phyloP scores from a whole-genome alignment of 2,797 vertebrate species.

The Odontamblyopus lacepedii region DNA sequence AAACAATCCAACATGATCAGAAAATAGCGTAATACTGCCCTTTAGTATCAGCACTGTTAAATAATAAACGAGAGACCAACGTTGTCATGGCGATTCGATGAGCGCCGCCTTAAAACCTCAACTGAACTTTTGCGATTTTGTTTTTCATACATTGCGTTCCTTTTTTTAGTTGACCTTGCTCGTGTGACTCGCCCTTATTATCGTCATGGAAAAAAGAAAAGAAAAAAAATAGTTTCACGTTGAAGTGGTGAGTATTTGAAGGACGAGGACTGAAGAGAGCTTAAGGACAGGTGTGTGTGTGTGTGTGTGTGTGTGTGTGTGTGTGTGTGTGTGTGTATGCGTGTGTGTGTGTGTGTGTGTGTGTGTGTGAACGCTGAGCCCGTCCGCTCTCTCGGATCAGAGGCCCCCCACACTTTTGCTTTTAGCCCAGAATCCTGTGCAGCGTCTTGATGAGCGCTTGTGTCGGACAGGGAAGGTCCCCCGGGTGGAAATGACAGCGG shows the following conservation, averaged over 20 bases:
- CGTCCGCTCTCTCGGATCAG: slow-evolving; percentile 40
- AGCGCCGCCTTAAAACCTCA: too few relatives aligned
- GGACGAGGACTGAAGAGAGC: slow-evolving; percentile 11
- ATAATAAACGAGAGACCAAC: too few relatives aligned
- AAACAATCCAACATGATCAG: too few relatives aligned
- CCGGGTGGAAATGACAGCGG: slow-evolving; percentile 39
- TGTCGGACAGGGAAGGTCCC: slow-evolving; percentile 61
- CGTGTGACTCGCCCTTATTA: neutral
- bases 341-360: too few relatives aligned
- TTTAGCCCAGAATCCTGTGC: slow-evolving; percentile 52
- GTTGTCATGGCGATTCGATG: too few relatives aligned
- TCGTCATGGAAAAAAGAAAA: neutral
- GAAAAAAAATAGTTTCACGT: neutral
- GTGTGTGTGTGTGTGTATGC: slow-evolving; percentile 30
- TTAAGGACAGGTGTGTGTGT: slow-evolving; percentile 46
- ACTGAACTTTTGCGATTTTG: neutral
- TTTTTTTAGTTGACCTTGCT: neutral
- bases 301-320: slow-evolving; percentile 59
- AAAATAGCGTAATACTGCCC: too few relatives aligned
- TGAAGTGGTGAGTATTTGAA: slow-evolving; percentile 7
- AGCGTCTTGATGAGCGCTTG: slow-evolving; percentile 63
- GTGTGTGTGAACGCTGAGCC: slow-evolving; percentile 50
- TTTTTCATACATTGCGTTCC: neutral
- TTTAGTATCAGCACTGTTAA: too few relatives aligned
- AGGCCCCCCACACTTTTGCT: slow-evolving; percentile 29